These are phyloP conservation scores for Onychomys arenicola DNA, from an alignment of 2,797 vertebrate species.

Conservation along the genomic window DNA sequence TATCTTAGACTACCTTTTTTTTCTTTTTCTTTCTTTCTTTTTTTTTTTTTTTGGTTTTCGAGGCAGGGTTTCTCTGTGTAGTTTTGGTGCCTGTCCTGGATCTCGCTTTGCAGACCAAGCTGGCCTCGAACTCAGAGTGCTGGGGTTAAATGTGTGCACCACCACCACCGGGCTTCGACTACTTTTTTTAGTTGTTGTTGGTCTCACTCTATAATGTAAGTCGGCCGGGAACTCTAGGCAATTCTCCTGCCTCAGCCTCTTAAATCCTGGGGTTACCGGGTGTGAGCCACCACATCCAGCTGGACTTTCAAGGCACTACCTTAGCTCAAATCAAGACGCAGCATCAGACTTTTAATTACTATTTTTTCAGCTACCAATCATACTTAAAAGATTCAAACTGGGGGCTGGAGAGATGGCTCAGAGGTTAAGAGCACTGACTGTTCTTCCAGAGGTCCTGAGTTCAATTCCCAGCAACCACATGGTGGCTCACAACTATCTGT, in stretches of 20 bases:
- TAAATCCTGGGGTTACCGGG: background rate
- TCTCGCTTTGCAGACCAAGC: too few relatives aligned
- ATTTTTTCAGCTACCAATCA: background rate
- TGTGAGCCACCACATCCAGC: background rate
- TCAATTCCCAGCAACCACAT: background rate
- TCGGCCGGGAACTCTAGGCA: background rate
- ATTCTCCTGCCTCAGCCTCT: background rate
- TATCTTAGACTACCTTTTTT: too few relatives aligned
- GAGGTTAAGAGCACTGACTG: background rate
- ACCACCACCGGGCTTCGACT: background rate
- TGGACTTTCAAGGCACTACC: background rate
- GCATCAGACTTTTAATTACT: background rate
- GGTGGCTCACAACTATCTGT: background rate
- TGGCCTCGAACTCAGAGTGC: too few relatives aligned
- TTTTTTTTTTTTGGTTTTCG: too few relatives aligned
- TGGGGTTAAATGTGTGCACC: too few relatives aligned
- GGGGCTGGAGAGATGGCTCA: background rate
- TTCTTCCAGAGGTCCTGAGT: background rate
- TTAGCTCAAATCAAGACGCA: constrained; percentile 11
- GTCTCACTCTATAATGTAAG: background rate
- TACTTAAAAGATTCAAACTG: background rate
- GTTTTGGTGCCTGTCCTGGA: too few relatives aligned
- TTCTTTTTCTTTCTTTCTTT: too few relatives aligned
- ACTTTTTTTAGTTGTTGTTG: background rate
- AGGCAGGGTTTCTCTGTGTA: too few relatives aligned